Percentiles rank a stretch among this genome's conserved stretches.
Conservation (phyloP, 2,797 vertebrate genomes). For the Gouania willdenowi region DNA sequence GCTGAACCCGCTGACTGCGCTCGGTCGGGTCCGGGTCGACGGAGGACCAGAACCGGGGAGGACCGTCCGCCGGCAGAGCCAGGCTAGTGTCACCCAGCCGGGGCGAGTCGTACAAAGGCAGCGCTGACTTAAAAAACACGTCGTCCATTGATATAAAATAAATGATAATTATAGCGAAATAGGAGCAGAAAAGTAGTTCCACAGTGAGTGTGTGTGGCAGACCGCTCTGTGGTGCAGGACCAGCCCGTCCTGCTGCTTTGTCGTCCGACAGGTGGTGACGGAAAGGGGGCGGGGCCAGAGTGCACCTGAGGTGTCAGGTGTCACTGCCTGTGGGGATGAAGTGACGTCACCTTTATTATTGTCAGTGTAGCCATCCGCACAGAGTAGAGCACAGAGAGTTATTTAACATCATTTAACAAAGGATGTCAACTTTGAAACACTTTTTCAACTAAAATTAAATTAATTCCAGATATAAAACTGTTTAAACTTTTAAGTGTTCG, state of each 20-base stretch:
- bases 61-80: conserved; percentile 43
- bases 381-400: too few relatives aligned
- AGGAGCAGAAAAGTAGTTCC: too few relatives aligned
- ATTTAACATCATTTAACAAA: too few relatives aligned
- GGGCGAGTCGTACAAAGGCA: conserved; percentile 2
- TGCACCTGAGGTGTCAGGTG: conserved; percentile 53
- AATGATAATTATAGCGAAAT: too few relatives aligned
- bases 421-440: too few relatives aligned
- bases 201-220: too few relatives aligned
- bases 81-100: conserved; percentile 46
- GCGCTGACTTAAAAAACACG: conserved; percentile 36
- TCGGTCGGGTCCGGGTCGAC: not conserved
- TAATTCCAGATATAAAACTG: too few relatives aligned
- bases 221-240: not conserved
- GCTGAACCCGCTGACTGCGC: conserved; percentile 42
- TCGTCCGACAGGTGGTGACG: not conserved
- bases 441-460: too few relatives aligned
- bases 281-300: conserved; percentile 35
- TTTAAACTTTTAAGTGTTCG: too few relatives aligned
- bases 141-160: conserved; percentile 53
- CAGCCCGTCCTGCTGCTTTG: conserved; percentile 13
- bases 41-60: not conserved
- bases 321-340: not conserved
- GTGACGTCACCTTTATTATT: not conserved
- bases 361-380: not conserved